phyloP scores from a whole-genome alignment of 2,113 vertebrate genomes.

The Anoura caudifer region DNA sequence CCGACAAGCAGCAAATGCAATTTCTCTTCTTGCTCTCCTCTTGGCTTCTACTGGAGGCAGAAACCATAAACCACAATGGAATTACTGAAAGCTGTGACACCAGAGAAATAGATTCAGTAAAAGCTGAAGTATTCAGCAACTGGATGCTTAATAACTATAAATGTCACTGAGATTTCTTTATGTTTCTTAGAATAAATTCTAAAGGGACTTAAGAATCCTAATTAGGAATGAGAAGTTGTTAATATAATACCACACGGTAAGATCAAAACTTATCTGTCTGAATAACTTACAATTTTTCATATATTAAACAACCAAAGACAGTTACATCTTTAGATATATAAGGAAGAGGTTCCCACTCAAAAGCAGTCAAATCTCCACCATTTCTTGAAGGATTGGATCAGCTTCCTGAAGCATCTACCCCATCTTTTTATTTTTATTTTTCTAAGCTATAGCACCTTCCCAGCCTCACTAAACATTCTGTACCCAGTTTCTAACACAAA shows the following conservation, averaged over 20 bases:
- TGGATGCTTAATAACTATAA: not conserved
- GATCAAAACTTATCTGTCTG: not conserved
- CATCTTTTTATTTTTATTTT: too few relatives aligned
- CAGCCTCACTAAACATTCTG: not conserved
- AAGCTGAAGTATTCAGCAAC: not conserved
- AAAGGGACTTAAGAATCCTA: not conserved
- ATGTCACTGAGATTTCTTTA: not conserved
- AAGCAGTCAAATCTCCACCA: not conserved
- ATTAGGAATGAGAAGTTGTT: not conserved
- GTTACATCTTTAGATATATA: not conserved
- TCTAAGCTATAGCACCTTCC: not conserved
- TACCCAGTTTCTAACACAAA: not conserved
- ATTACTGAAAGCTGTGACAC: not conserved
- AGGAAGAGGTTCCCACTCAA: not conserved
- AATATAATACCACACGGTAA: not conserved
- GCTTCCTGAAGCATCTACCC: not conserved
- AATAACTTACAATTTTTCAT: slow-evolving; percentile 8
- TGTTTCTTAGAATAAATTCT: slow-evolving; percentile 3
- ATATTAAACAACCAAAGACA: not conserved
- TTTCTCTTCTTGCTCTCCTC: not conserved
- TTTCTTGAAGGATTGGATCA: not conserved
- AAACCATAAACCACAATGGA: not conserved
- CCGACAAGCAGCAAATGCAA: not conserved
- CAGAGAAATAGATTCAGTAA: not conserved
- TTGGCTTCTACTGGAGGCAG: not conserved